phyloP scores from a whole-genome alignment of 2,797 vertebrate genomes.

The Gymnopithys bicolor region DNA sequence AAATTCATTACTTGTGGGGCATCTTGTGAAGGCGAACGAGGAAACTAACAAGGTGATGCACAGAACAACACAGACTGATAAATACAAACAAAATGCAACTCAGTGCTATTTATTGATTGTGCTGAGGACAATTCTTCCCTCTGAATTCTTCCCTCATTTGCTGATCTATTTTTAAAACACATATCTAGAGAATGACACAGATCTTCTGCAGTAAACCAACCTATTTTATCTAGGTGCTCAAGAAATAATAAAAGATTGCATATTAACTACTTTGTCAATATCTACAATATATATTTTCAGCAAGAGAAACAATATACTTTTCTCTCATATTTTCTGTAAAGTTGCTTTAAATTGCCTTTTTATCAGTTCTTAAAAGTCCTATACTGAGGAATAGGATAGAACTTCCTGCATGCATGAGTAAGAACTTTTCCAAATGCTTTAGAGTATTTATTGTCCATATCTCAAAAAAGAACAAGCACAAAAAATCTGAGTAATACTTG shows the following conservation, averaged over 20 bases:
- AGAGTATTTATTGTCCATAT: not conserved
- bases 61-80: not conserved
- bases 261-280: not conserved
- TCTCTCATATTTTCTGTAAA: not conserved
- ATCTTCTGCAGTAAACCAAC: not conserved
- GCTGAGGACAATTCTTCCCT: rapidly evolving
- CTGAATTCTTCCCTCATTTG: not conserved
- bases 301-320: not conserved
- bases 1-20: not conserved
- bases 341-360: not conserved
- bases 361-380: not conserved
- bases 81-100: not conserved
- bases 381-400: not conserved
- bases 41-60: not conserved
- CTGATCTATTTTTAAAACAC: not conserved
- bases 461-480: not conserved
- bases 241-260: not conserved
- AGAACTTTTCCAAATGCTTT: not conserved
- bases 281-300: not conserved
- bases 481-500: not conserved
- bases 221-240: not conserved
- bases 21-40: not conserved
- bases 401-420: not conserved
- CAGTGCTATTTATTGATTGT: not conserved
- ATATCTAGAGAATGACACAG: not conserved